Conservation (phyloP, 2,113 vertebrate species). For the Tragelaphus strepsiceros region DNA sequence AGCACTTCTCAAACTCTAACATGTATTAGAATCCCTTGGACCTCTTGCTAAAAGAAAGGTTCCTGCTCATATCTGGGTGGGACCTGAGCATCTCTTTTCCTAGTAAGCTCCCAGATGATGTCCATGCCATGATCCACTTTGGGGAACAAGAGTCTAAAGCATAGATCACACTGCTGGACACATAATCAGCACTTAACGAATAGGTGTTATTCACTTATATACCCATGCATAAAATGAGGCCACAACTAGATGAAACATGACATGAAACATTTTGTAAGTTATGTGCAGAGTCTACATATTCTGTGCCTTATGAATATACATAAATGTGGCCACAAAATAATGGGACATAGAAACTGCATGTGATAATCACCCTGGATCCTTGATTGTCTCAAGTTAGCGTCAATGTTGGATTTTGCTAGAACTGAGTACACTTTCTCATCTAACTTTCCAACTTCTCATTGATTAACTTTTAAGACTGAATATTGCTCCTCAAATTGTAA, state of each 20-base stretch:
- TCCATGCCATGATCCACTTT: neutral
- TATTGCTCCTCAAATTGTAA: neutral
- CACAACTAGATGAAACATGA: neutral
- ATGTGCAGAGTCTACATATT: neutral
- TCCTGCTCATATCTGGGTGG: neutral
- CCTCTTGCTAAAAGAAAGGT: neutral
- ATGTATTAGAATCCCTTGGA: neutral
- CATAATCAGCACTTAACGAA: neutral
- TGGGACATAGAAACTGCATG: neutral
- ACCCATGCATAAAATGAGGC: neutral
- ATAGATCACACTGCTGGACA: neutral
- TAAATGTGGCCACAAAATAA: neutral
- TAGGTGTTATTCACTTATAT: neutral
- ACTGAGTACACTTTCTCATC: neutral
- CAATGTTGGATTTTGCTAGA: neutral
- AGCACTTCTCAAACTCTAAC: too few relatives aligned
- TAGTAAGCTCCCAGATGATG: neutral
- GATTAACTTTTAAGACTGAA: neutral
- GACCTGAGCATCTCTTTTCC: neutral
- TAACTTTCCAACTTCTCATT: neutral
- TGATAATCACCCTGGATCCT: neutral
- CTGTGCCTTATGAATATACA: neutral
- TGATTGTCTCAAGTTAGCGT: neutral
- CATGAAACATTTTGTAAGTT: neutral
- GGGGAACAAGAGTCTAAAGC: neutral